phyloP scores from a whole-genome alignment of 2,888 invertebrate genomes.

The Lymantria monacha region DNA sequence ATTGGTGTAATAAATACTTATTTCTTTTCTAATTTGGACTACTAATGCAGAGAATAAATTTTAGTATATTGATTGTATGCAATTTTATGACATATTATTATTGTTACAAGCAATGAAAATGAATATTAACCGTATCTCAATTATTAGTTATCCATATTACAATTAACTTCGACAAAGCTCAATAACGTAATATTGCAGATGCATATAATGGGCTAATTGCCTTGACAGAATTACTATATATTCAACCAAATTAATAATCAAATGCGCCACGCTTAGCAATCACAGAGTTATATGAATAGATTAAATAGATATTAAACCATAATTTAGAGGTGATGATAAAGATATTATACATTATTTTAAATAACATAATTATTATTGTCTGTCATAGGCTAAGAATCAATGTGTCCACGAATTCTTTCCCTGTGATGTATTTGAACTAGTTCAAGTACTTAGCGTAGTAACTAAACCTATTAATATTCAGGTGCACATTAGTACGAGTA shows the following conservation, averaged over 20 bases:
- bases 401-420: no score
- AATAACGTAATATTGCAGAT: background rate
- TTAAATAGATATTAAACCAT: background rate
- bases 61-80: no score
- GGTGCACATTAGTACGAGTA: no score
- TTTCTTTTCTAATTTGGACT: no score
- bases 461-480: no score
- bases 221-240: conserved; percentile 5
- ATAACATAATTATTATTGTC: no score
- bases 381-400: no score
- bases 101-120: background rate
- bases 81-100: background rate
- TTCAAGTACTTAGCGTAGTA: no score
- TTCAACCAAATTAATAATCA: conserved; percentile 3
- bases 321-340: background rate
- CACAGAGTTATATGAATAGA: background rate
- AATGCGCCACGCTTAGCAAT: background rate
- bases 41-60: no score
- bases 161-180: background rate
- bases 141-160: background rate
- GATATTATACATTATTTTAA: no score
- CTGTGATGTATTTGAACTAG: no score
- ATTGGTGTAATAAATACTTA: no score
- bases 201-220: conserved; percentile 4
- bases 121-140: background rate